Evolutionary conservation across 1,140 invertebrate genomes (phyloP).

Genomic region (Hyphantria cunea): DNA sequence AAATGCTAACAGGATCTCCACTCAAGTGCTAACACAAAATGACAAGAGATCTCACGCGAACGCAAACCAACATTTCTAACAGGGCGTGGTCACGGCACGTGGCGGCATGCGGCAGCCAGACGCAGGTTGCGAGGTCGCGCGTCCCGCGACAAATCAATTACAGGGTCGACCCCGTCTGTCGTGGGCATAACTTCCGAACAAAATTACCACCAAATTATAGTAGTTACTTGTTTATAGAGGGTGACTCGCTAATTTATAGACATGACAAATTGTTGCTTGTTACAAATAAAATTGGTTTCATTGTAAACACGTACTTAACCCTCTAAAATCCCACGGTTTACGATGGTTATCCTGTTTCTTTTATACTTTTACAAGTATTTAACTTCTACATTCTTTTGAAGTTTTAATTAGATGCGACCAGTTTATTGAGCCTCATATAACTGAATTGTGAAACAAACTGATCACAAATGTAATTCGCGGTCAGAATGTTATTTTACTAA

Average conservation of each 20-base stretch:
- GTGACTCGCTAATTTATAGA: constrained; percentile 64
- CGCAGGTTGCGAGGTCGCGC: constrained; percentile 33
- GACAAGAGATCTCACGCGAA: constrained; percentile 49
- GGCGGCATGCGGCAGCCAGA: constrained; percentile 45
- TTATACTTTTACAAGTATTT: constrained; percentile 1
- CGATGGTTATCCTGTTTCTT: neutral
- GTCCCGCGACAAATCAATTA: constrained; percentile 76
- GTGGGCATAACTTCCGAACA: constrained; percentile 59
- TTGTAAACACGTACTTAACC: constrained; percentile 1
- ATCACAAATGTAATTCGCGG: no score
- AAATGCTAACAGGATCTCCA: no score
- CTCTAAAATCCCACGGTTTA: neutral
- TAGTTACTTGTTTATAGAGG: constrained; percentile 65
- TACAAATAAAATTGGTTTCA: constrained; percentile 5
- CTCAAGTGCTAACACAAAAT: constrained; percentile 11
- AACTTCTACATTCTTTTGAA: neutral
- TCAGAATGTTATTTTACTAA: no score
- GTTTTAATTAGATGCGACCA: no score
- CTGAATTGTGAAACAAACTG: no score
- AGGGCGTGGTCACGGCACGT: constrained; percentile 53
- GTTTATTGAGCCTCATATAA: no score
- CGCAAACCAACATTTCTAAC: constrained; percentile 37
- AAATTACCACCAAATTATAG: constrained; percentile 76
- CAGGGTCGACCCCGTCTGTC: constrained; percentile 46
- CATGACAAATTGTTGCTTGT: constrained; percentile 34